A percentile compares a stretch with the other conserved stretches of the same genome.
phyloP scores from a whole-genome alignment of 2,113 vertebrate genomes.

The Tringa solitaria region DNA sequence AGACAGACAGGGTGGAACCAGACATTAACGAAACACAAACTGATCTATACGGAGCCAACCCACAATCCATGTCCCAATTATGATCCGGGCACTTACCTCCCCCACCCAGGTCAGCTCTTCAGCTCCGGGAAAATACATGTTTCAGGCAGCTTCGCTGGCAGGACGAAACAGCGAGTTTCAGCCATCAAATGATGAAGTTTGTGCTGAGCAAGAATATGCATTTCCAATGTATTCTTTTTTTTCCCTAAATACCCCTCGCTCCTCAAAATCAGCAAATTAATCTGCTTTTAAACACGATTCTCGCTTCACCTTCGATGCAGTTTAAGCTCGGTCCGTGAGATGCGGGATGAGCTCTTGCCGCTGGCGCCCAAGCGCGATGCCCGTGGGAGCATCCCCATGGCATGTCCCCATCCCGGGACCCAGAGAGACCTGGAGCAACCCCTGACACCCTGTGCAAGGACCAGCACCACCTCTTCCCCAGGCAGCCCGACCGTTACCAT shows the following conservation, averaged over 20 bases:
- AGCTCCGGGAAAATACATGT: neutral
- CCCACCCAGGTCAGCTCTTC: conserved; percentile 17
- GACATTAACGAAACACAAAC: conserved; percentile 48
- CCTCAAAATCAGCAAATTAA: neutral
- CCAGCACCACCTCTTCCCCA: neutral
- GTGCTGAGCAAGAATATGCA: neutral
- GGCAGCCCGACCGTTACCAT: neutral
- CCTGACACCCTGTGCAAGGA: neutral
- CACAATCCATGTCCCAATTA: conserved; percentile 30
- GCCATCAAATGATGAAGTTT: neutral
- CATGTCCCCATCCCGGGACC: neutral
- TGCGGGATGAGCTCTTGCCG: neutral
- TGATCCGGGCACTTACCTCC: neutral
- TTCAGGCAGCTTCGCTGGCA: neutral
- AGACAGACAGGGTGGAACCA: conserved; percentile 66
- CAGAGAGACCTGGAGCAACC: neutral
- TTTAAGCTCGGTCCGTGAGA: accelerated
- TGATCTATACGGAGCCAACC: conserved; percentile 49
- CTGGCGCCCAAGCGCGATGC: accelerated
- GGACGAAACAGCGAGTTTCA: neutral
- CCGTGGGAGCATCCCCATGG: accelerated
- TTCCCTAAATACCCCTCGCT: neutral
- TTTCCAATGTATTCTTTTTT: neutral
- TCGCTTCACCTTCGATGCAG: neutral
- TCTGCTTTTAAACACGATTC: neutral